Percentiles rank a stretch among this genome's conserved stretches.
Evolutionary conservation across 1,140 invertebrate genomes (phyloP).

Genomic region (Whitmania pigra): DNA sequence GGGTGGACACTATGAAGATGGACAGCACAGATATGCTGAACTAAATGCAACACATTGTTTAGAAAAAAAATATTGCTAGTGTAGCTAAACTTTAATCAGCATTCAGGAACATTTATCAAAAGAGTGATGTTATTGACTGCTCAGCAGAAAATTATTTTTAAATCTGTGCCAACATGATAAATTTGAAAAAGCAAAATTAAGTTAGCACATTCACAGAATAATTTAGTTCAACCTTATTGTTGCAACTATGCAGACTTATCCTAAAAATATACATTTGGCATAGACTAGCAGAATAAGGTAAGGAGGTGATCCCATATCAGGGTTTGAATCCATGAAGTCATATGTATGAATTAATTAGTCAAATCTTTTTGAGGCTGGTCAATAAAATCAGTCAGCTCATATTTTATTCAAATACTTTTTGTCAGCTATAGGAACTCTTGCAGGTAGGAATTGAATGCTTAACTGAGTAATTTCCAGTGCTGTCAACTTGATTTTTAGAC

Average conservation of each 20-base stretch:
- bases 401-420: too few species aligned
- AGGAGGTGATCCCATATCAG: not conserved
- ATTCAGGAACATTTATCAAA: not conserved
- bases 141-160: not conserved
- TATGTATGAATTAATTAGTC: not conserved
- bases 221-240: not conserved
- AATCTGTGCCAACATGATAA: not conserved
- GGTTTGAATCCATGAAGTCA: not conserved
- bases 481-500: too few species aligned
- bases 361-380: not conserved
- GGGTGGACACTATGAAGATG: slow-evolving; percentile 50
- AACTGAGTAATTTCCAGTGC: too few species aligned
- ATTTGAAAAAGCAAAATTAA: slow-evolving; percentile 22
- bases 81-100: slow-evolving; percentile 7
- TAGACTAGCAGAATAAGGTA: not conserved
- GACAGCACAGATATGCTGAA: slow-evolving; percentile 23
- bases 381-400: not conserved
- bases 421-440: not conserved
- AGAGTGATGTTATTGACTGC: not conserved
- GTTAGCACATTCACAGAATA: not conserved
- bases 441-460: not conserved
- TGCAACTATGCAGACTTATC: too few species aligned
- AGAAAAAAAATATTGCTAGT: not conserved
- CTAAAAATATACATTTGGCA: not conserved
- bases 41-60: not conserved